Evolutionary conservation across 2,797 vertebrate species (phyloP).

Genomic region (Pseudocheirus occidentalis): DNA sequence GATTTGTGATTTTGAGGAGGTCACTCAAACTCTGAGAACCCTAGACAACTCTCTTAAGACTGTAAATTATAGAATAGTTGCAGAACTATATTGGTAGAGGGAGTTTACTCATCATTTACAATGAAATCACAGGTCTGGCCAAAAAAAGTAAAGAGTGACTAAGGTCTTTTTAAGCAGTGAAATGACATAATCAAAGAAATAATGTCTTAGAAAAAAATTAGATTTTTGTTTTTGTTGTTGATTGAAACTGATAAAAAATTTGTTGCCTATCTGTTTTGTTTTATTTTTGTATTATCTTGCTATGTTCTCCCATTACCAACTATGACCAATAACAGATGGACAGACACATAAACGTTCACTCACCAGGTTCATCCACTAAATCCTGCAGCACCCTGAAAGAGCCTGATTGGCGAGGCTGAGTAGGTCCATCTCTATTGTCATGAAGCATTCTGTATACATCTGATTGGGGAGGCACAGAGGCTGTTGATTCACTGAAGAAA

Average conservation of each 20-base stretch:
- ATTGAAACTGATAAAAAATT: background rate
- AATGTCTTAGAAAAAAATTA: background rate
- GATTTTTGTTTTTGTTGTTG: background rate
- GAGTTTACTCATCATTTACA: background rate
- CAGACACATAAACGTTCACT: slow-evolving; percentile 66
- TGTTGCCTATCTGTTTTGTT: background rate
- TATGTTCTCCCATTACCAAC: background rate
- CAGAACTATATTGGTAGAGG: background rate
- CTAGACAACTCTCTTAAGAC: background rate
- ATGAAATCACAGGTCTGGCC: background rate
- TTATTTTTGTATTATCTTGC: background rate
- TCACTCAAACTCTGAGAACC: background rate
- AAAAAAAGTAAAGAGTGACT: background rate
- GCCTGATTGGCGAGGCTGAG: slow-evolving; percentile 94
- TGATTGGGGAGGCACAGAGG: slow-evolving; percentile 84
- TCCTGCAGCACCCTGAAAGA: slow-evolving; percentile 98
- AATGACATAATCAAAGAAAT: background rate
- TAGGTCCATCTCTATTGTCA: slow-evolving; percentile 86
- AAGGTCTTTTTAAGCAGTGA: background rate
- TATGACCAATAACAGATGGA: background rate
- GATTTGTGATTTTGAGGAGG: background rate
- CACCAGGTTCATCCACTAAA: slow-evolving; percentile 91
- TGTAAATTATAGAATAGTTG: background rate
- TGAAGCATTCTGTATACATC: slow-evolving; percentile 97
- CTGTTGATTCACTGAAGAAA: slow-evolving; percentile 86